Base-by-base conservation (phyloP, 2,888 invertebrate genomes). In the Marronus borbonicus region DNA sequence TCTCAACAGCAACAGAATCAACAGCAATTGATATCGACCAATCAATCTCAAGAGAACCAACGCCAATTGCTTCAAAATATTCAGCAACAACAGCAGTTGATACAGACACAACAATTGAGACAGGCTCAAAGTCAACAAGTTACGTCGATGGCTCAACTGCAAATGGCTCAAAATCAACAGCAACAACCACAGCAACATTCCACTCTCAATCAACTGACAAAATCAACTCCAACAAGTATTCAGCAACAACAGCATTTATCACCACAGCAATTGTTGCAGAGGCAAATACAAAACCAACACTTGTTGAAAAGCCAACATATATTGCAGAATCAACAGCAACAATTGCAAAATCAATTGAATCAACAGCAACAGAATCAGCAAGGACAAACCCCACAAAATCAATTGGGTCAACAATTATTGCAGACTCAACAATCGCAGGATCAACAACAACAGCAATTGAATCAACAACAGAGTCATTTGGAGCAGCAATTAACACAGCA, bases 321-420 rank as follows among this genome's bases (percentile, higher is more conserved):
- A 80, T 88, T 87, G 81, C 89, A 89, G 76, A 88, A 88, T 68
- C 87, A 86, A 80, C 86, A 86, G 78, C 79, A 79, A 74, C 76
- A 80, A n/a, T 80, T 81, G 28, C 68, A 83, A 80, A 80, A 80
- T 69, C 75, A 52, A 39, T 81, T 80, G 20, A 81, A 84, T 62
- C 79, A 77, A 75, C 62, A 62, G 28, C 44, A 44, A 20, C 62
- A 62, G 14, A 62, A 28, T 31, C 88, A 81, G 83, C 85, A 82
- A 76, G 79, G 78, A 28, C 79, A 80, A 74, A 75, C 79, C 14
- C 81, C 81, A 36, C 68, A 82, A 79, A 80, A 80, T 64, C 75
- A 52, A 50, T 81, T 80, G 20, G 80, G 84, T 52, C 79, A 77
- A 60, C 79, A 75, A 14, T 49, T 76, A 1, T 52, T 65, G 17